phyloP scores from a whole-genome alignment of 2,888 invertebrate genomes.

The Melanostoma scalare region DNA sequence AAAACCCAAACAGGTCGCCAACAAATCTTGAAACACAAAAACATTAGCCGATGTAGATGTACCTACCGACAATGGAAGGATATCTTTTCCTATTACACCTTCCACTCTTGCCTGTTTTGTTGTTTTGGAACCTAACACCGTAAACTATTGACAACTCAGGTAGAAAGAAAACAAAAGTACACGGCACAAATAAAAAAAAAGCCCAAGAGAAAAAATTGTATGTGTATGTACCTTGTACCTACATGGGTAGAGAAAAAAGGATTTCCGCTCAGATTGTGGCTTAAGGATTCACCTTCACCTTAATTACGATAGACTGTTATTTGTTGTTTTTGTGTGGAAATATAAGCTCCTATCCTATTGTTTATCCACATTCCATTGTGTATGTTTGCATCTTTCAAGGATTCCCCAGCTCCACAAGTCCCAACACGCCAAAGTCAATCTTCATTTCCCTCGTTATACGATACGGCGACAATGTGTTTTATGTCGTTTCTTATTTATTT shows the following conservation, averaged over 20 bases:
- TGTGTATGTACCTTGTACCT: too few relatives aligned
- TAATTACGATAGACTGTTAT: conserved; percentile 53
- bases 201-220: neutral
- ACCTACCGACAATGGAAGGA: conserved; percentile 11
- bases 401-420: conserved; percentile 14
- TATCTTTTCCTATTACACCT: conserved; percentile 14
- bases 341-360: conserved; percentile 57
- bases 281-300: conserved; percentile 71
- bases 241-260: conserved; percentile 3
- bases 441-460: conserved; percentile 30
- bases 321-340: conserved; percentile 22
- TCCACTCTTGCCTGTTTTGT: conserved; percentile 12
- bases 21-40: conserved; percentile 45
- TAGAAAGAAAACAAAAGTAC: conserved; percentile 20
- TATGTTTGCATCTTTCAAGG: conserved; percentile 49
- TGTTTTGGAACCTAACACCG: conserved; percentile 50
- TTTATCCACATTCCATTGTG: conserved; percentile 46
- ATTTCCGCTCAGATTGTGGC: conserved; percentile 62
- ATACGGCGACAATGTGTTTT: conserved; percentile 38
- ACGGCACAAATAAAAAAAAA: conserved; percentile 8
- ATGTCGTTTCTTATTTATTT: neutral
- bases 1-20: conserved; percentile 61
- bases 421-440: conserved; percentile 55
- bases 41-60: conserved; percentile 21
- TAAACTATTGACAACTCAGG: conserved; percentile 59